Percentiles rank a stretch among this genome's conserved stretches.
Conservation (phyloP, 2,113 vertebrate species). For the Marcusenius ussheri region DNA sequence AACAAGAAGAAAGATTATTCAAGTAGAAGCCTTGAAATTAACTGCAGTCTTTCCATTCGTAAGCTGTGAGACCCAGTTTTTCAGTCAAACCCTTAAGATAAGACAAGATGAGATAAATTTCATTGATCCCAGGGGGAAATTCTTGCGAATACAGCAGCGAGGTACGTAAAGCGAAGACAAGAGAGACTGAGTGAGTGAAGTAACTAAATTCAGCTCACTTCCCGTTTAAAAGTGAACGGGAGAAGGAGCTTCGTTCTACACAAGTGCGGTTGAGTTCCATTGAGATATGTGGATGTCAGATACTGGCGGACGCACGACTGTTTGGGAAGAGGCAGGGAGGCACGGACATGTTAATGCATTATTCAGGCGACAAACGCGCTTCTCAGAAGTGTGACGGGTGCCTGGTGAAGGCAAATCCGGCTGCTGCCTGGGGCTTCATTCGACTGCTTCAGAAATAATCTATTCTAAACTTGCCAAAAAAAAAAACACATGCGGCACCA, state of each 20-base stretch:
- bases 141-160: background rate
- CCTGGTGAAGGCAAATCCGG: background rate
- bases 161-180: background rate
- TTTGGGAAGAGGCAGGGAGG: background rate
- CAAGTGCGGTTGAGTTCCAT: background rate
- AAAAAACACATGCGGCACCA: background rate
- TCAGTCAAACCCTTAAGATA: constrained; percentile 24
- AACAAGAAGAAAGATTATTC: constrained; percentile 35
- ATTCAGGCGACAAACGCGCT: background rate
- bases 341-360: background rate
- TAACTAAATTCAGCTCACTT: background rate
- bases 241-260: background rate
- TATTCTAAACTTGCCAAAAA: background rate
- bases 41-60: constrained; percentile 25
- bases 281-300: background rate
- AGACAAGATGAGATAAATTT: background rate
- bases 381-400: background rate
- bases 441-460: background rate
- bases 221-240: background rate
- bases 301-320: background rate
- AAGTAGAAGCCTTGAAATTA: constrained; percentile 34
- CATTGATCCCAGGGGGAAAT: background rate
- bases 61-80: constrained; percentile 20
- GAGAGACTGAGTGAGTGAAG: background rate
- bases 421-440: background rate